Conservation (phyloP, 2,113 vertebrate species). For the Mesoclemmys tuberculata region DNA sequence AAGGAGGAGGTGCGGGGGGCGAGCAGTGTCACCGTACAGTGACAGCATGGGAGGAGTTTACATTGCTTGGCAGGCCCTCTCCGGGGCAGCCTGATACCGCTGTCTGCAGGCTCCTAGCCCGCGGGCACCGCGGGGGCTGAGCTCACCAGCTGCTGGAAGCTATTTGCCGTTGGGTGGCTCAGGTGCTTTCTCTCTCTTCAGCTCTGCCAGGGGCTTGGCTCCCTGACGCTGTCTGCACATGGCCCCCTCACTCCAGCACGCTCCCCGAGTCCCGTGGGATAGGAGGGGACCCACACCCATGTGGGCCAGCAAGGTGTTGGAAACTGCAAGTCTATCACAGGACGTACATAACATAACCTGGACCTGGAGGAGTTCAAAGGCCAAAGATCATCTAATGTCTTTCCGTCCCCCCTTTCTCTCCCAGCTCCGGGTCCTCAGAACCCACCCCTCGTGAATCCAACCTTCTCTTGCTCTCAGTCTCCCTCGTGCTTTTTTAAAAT, state of each 20-base stretch:
- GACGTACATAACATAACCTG: background rate
- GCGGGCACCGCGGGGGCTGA: background rate
- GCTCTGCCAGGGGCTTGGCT: background rate
- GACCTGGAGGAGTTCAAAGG: background rate
- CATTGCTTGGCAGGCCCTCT: background rate
- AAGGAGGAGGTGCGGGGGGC: background rate
- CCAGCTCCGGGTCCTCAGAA: background rate
- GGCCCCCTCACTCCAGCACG: background rate
- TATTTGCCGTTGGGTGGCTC: background rate
- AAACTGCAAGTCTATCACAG: background rate
- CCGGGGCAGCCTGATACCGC: background rate
- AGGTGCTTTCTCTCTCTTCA: background rate
- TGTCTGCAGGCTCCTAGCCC: background rate
- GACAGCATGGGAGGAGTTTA: background rate
- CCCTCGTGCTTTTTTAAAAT: background rate
- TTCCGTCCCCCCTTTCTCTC: background rate
- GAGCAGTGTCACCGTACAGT: background rate
- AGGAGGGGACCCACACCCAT: background rate
- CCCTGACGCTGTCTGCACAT: constrained; percentile 15
- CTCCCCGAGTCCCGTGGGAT: constrained; percentile 15
- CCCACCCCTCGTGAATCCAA: background rate
- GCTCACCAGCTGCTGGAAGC: background rate
- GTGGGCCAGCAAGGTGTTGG: background rate
- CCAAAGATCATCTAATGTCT: background rate
- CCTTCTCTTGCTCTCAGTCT: background rate